Conservation (phyloP, 2,113 vertebrate genomes). For the Charadrius vociferus region DNA sequence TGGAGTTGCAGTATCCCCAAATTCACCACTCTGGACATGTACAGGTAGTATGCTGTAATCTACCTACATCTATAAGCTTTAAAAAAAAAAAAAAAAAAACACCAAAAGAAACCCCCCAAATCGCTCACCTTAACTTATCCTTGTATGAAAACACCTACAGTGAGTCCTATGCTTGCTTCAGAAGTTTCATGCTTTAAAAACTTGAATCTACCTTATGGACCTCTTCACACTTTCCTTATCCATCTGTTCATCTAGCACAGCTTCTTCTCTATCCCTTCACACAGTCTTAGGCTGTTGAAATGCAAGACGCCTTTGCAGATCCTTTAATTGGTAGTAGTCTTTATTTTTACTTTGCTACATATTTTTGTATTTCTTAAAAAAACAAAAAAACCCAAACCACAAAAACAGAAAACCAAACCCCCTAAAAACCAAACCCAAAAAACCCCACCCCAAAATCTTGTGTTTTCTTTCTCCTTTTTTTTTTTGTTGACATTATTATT, state of each 20-base stretch:
- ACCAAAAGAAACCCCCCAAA: neutral
- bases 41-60: neutral
- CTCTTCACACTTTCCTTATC: conserved; percentile 49
- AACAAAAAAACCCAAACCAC: neutral
- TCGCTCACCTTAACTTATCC: neutral
- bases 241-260: conserved; percentile 66
- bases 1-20: neutral
- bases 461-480: neutral
- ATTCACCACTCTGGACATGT: neutral
- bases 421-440: neutral
- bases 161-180: neutral
- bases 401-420: neutral
- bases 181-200: conserved; percentile 57
- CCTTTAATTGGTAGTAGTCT: conserved; percentile 46
- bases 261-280: conserved; percentile 55
- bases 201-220: conserved; percentile 58
- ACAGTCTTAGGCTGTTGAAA: conserved; percentile 46
- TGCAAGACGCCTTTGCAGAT: conserved; percentile 63
- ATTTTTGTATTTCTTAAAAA: neutral
- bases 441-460: fast-evolving
- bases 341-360: conserved; percentile 28
- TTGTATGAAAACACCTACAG: conserved; percentile 15
- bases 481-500: neutral
- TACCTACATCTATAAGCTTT: neutral
- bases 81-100: neutral